phyloP scores from a whole-genome alignment of 2,113 vertebrate genomes.

The Callithrix jacchus region DNA sequence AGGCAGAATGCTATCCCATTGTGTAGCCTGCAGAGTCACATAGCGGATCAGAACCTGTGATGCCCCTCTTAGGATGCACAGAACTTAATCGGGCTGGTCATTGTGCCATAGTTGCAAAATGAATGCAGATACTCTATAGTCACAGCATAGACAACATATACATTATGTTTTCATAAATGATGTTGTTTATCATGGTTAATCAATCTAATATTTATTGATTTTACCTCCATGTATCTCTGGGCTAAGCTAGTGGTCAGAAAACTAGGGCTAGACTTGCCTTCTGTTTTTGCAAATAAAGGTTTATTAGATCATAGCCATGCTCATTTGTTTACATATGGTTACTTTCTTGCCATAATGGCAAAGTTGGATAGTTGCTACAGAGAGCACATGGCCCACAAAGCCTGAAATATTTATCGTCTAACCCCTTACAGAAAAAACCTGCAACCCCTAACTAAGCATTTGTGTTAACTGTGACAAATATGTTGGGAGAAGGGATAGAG shows the following conservation, averaged over 20 bases:
- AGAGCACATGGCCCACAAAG: neutral
- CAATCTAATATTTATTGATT: neutral
- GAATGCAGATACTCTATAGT: neutral
- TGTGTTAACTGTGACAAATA: neutral
- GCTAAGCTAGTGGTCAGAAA: neutral
- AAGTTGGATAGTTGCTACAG: neutral
- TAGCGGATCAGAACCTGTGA: neutral
- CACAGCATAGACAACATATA: neutral
- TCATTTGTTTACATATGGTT: neutral
- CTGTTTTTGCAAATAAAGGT: neutral
- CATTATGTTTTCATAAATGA: neutral
- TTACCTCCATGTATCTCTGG: neutral
- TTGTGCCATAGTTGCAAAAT: neutral
- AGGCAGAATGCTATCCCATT: neutral
- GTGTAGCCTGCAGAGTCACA: neutral
- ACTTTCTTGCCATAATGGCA: neutral
- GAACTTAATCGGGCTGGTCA: neutral
- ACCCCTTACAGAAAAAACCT: neutral
- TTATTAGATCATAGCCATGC: neutral
- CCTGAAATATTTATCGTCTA: neutral
- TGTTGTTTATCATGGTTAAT: neutral
- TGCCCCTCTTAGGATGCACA: neutral
- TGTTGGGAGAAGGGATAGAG: neutral
- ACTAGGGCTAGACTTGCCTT: neutral
- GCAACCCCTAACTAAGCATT: neutral